A percentile compares a stretch with the other conserved stretches of the same genome.
Conservation (phyloP, 2,113 vertebrate species). For the Addax nasomaculatus region DNA sequence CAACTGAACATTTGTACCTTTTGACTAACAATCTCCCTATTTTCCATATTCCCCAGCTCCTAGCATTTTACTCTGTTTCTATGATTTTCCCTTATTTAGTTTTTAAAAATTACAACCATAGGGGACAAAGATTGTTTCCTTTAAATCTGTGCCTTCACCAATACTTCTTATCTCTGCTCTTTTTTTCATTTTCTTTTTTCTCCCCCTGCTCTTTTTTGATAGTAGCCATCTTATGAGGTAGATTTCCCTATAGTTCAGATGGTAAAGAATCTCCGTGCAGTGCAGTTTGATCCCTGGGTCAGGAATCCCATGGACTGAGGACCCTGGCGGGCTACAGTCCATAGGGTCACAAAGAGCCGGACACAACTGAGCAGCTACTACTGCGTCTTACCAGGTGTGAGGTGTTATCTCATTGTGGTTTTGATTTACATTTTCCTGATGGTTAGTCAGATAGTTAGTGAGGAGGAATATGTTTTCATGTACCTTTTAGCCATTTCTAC, state of each 20-base stretch:
- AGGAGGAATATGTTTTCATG: background rate
- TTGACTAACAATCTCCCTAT: background rate
- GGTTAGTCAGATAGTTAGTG: background rate
- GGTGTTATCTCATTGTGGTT: background rate
- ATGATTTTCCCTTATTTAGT: background rate
- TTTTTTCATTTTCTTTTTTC: background rate
- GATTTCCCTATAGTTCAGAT: background rate
- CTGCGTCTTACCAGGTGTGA: background rate
- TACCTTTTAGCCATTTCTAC: background rate
- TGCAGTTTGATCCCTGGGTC: background rate
- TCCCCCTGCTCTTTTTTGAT: background rate
- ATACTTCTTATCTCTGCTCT: background rate
- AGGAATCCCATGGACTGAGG: background rate
- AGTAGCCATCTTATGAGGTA: background rate
- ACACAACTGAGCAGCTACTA: background rate
- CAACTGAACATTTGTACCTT: background rate
- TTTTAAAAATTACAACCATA: background rate
- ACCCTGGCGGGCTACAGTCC: background rate
- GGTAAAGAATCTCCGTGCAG: background rate
- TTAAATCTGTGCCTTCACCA: background rate
- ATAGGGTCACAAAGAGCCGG: background rate
- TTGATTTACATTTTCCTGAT: background rate
- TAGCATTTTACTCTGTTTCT: background rate
- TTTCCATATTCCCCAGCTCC: background rate
- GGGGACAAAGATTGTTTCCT: background rate